Conservation (phyloP, 2,113 vertebrate genomes). For the Microcebus murinus region DNA sequence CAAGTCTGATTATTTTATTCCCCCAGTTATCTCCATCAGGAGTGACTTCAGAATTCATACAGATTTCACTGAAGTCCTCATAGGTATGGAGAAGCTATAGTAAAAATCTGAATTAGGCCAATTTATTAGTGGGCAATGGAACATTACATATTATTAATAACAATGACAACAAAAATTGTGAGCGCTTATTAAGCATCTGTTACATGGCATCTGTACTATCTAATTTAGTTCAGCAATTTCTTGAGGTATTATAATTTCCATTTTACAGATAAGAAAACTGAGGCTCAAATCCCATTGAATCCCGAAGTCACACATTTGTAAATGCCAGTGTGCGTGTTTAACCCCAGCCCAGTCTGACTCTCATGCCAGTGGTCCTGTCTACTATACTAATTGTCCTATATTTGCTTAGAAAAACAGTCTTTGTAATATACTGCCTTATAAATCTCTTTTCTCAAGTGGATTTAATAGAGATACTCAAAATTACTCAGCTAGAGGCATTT, state of each 20-base stretch:
- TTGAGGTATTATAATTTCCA: background rate
- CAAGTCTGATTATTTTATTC: background rate
- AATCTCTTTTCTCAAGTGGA: constrained; percentile 51
- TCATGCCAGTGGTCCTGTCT: no score
- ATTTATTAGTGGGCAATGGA: background rate
- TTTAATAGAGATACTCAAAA: constrained; percentile 46
- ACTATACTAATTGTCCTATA: accelerated
- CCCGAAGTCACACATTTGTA: background rate
- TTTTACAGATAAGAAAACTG: background rate
- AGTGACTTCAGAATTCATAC: background rate
- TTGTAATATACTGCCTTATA: background rate
- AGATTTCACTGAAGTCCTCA: background rate
- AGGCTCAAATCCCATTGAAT: background rate
- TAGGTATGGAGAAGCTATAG: background rate
- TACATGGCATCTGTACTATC: background rate
- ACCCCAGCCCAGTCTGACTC: background rate
- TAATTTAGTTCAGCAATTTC: background rate
- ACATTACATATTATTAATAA: background rate
- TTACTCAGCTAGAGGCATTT: constrained; percentile 40
- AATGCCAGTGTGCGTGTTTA: background rate
- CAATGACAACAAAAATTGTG: background rate
- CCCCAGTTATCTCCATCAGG: background rate
- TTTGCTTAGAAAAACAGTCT: background rate
- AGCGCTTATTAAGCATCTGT: background rate
- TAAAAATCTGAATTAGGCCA: constrained; percentile 23